Evolutionary conservation across 1,140 invertebrate species (phyloP), one percentile per base, ranked within the genome.

Genomic region (Cyphomyrmex costatus): DNA sequence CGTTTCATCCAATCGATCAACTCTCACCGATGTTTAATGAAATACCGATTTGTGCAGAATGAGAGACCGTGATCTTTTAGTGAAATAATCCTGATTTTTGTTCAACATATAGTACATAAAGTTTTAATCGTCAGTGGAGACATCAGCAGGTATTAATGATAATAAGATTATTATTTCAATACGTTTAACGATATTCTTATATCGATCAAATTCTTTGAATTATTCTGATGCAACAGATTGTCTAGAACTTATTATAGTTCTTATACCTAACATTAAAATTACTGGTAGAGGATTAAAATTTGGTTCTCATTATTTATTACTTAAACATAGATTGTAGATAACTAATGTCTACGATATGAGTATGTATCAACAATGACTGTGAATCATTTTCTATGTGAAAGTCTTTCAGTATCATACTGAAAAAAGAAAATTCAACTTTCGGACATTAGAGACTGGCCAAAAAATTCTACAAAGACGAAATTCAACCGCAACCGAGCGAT

Each of bases 381-480:
- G 30, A n/a, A 56, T 36, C 51, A 14, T 51, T 21, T 3, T 60
- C 16, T 3, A 42, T 16, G 33, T 61, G 16, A 16, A 61, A 58
- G 27, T 60, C 21, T 27, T 42, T 8, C 36, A 30, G 19, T 21
- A 16, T 3, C 19, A 56, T 42, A 24, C 16, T 33, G 42, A 21
- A 7, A 49, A 33, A 24, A 58, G 24, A 2, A 42, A 83, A 74
- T 21, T 63, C 56, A 56, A n/a, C n/a, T 61, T 42, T 60, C 24
- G 19, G 19, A 16, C 21, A 49, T 30, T n/a, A 33, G 42, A 77
- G 85, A 86, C 87, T 88, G 88, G 91, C 85, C 89, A 88, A 91
- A 92, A n/a, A 92, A 90, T 91, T 92, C 90, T 88, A 88, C 86
- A 85, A 88, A 90, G 90, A 91, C 87, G 87, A 89, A 87, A 88